Evolutionary conservation across 35 echinoderm and acorn worm species (phyloP).

Genomic region (Apostichopus parvimensis): DNA sequence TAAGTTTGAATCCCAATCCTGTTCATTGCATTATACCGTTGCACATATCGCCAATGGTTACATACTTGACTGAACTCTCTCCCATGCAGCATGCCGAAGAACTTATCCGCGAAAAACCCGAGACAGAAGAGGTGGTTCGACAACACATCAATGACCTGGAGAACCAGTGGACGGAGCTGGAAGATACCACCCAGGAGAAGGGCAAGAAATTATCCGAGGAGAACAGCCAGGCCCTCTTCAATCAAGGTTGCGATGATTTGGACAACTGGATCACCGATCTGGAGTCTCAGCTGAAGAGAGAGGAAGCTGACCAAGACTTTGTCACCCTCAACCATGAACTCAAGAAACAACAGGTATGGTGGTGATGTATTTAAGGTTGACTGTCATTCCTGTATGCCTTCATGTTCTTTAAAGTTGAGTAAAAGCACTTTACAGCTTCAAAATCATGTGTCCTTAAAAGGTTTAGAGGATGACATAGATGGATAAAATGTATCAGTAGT

Average conservation of each 20-base stretch:
- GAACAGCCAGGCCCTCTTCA: conserved; percentile 92
- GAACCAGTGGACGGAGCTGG: conserved; percentile 81
- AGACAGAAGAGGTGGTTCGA: conserved; percentile 74
- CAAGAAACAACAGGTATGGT: conserved; percentile 99
- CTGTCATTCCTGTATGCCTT: too few species aligned
- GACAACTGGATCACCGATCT: conserved; percentile 92
- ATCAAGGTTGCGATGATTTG: conserved; percentile 91
- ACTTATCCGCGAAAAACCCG: conserved; percentile 88
- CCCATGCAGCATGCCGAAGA: conserved; percentile 84
- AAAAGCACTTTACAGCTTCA: too few species aligned
- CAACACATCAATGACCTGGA: conserved; percentile 79
- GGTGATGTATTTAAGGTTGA: not conserved
- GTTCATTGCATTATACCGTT: too few species aligned
- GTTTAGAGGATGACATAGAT: not conserved
- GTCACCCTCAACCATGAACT: conserved; percentile 82
- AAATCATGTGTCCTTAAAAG: not conserved
- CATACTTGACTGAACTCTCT: not conserved
- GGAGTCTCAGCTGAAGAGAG: conserved; percentile 85
- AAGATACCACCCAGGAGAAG: conserved; percentile 81
- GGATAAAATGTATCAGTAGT: too few species aligned
- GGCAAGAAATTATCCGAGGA: conserved; percentile 93
- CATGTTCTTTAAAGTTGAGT: too few species aligned
- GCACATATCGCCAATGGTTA: too few species aligned
- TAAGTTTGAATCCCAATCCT: too few species aligned
- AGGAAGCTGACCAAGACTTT: conserved; percentile 71